Base-by-base conservation (phyloP, 2,113 vertebrate genomes). In the Pterophyllum scalare region DNA sequence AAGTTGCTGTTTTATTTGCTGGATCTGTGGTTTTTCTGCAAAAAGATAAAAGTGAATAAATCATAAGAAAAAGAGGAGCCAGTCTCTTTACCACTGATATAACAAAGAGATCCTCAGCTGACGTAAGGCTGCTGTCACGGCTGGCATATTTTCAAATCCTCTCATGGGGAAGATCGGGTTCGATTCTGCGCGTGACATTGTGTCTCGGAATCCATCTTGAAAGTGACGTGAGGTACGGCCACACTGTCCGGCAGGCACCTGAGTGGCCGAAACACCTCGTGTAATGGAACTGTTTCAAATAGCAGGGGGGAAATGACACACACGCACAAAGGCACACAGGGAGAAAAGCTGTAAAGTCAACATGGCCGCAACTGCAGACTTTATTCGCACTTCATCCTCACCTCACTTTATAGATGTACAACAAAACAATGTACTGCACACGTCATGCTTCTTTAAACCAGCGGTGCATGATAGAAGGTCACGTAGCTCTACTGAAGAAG, bases 31-130 rank as follows among this genome's bases (percentile, higher is more conserved):
- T 49, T 81, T 81, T 75, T 82, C 43, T 70, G 28, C 7, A 61
- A 75, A 81, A 76, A 90, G 86, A 92, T 91, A 79, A 92, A 87
- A 88, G 90, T 84, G 78, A 90, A 91, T 87, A 87, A 85, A 77
- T 87, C 72, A 82, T 81, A 78, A 81, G 59, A 64, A 83, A 78
- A 83, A 75, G 78, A 79, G 46, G 60, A 83, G 81, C 67, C 61
- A 83, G 52, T 56, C 59, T 80, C 70, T 81, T 58, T 40, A 81
- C 28, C 33, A 75, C 58, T 64, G 60, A 77, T 59, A 40, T 81
- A 83, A 92, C 82, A 74, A 70, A 91, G 85, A 89, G 76, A 88
- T 88, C 52, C 43, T 57, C 26, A 33, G 59, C 84, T 92, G 90
- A 91, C 88, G 88, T 80, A 87, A 87, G 79, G 33, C 75, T 77